Percentiles rank a stretch among this genome's conserved stretches.
phyloP scores from a whole-genome alignment of 1,140 invertebrate genomes.

The Euglossa dilemma region DNA sequence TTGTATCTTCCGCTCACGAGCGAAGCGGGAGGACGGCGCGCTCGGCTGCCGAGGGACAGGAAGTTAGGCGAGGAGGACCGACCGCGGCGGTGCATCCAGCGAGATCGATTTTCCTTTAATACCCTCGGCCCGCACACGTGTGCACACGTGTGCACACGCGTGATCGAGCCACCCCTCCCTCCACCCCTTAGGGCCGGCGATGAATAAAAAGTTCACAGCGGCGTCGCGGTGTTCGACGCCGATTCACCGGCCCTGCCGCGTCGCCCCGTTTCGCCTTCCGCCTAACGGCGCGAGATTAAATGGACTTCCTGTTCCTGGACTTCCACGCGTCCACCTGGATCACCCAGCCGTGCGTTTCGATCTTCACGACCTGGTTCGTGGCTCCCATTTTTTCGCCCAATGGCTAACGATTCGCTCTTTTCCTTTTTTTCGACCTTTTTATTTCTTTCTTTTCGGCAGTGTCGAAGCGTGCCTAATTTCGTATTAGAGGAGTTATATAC shows the following conservation, averaged over 20 bases:
- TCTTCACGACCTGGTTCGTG: background rate
- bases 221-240: slow-evolving; percentile 13
- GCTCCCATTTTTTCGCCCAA: background rate
- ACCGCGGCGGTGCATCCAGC: background rate
- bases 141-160: slow-evolving; percentile 10
- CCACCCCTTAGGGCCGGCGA: slow-evolving; percentile 12
- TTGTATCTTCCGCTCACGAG: slow-evolving; percentile 28
- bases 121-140: slow-evolving; percentile 5
- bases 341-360: background rate
- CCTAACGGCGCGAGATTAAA: slow-evolving; percentile 28
- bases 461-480: too few relatives aligned
- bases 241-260: slow-evolving; percentile 26
- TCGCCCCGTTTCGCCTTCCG: slow-evolving; percentile 14
- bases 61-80: background rate
- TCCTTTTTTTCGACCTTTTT: background rate
- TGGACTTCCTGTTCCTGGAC: slow-evolving; percentile 31
- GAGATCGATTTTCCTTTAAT: slow-evolving; percentile 64
- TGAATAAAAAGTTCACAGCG: slow-evolving; percentile 58
- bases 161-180: slow-evolving; percentile 2
- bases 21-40: background rate
- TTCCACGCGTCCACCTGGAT: background rate
- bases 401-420: background rate
- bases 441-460: too few relatives aligned
- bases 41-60: slow-evolving; percentile 2
- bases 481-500: too few relatives aligned